These are phyloP conservation scores for Corythaeola cristata DNA, from an alignment of 2,113 vertebrate genomes.

Conservation along the genomic window DNA sequence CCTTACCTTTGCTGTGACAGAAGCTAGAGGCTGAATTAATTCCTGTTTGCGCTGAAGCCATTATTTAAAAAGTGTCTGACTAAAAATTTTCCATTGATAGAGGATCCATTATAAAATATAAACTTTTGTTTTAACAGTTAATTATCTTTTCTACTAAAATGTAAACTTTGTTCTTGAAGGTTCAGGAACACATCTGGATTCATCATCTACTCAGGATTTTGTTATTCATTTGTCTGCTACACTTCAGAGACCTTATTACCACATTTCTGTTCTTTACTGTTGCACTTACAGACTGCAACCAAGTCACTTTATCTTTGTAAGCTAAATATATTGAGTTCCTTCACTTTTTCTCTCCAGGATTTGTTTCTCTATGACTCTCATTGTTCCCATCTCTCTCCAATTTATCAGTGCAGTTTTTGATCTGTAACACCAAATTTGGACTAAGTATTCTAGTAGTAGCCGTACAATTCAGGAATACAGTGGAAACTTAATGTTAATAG, in stretches of 20 bases:
- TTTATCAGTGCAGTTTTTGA: background rate
- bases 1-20: background rate
- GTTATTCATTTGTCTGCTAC: background rate
- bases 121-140: background rate
- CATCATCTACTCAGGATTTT: background rate
- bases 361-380: background rate
- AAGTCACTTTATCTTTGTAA: background rate
- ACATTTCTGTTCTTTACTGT: background rate
- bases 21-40: background rate
- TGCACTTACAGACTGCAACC: background rate
- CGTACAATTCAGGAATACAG: background rate
- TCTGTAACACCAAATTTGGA: background rate
- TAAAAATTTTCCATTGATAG: background rate
- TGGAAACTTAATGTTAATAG: background rate
- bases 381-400: background rate
- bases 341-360: background rate
- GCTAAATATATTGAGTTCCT: background rate
- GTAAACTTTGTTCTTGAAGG: background rate
- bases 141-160: background rate
- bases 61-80: background rate
- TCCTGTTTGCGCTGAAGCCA: background rate
- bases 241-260: background rate
- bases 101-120: background rate
- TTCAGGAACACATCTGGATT: background rate
- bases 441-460: background rate